Conservation (phyloP, 2,113 vertebrate species). For the Melanotaenia duboulayi region DNA sequence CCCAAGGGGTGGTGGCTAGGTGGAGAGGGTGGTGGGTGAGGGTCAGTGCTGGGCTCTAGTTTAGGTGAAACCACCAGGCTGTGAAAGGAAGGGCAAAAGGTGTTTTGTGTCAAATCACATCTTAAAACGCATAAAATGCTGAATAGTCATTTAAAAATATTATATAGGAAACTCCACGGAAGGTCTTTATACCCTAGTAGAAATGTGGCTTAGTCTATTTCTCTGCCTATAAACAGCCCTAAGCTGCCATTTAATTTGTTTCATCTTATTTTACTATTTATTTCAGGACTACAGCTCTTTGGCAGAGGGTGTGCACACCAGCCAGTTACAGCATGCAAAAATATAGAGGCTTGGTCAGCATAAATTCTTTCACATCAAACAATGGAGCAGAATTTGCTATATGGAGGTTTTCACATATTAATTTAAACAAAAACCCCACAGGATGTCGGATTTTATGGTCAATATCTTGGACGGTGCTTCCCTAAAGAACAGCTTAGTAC, state of each 20-base stretch:
- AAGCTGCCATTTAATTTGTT: background rate
- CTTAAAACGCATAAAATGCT: background rate
- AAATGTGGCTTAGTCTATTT: background rate
- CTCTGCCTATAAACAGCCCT: background rate
- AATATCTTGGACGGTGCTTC: too few relatives aligned
- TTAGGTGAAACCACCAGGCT: slow-evolving; percentile 93
- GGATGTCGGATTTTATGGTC: too few relatives aligned
- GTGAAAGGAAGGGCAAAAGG: slow-evolving; percentile 88
- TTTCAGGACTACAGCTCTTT: background rate
- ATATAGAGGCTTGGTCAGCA: too few relatives aligned
- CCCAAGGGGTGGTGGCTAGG: slow-evolving; percentile 52
- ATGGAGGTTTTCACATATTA: too few relatives aligned
- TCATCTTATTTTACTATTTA: background rate
- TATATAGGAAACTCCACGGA: background rate
- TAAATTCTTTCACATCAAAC: too few relatives aligned
- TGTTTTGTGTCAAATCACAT: slow-evolving; percentile 11
- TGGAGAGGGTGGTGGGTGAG: slow-evolving; percentile 73
- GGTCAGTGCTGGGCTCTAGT: slow-evolving; percentile 88
- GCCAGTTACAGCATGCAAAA: background rate
- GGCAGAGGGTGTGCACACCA: background rate
- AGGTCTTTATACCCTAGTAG: background rate
- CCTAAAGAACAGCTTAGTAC: too few relatives aligned
- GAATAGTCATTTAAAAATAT: background rate
- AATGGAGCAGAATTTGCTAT: too few relatives aligned
- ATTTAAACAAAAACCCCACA: too few relatives aligned